Evolutionary conservation across 2,888 invertebrate genomes (phyloP).

Genomic region (Halocaridina rubra): DNA sequence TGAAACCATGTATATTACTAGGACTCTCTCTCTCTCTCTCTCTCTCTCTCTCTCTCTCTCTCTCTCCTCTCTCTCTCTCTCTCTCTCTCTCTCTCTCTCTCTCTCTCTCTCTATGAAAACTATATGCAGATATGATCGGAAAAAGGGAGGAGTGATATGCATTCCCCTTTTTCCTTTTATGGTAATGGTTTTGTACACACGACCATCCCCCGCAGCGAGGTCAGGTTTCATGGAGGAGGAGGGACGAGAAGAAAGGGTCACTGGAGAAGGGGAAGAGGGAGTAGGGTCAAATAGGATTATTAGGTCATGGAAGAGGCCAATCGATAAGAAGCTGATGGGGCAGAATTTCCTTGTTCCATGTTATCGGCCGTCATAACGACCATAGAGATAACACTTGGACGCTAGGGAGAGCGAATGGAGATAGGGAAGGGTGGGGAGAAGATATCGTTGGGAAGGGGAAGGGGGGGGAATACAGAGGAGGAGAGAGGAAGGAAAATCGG

Average conservation of each 20-base stretch:
- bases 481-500: neutral
- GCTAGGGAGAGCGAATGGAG: neutral
- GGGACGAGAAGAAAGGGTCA: too few relatives aligned
- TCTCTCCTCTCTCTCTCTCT: neutral
- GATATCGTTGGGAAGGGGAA: neutral
- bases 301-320: neutral
- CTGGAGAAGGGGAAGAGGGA: too few relatives aligned
- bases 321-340: neutral
- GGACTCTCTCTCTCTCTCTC: neutral
- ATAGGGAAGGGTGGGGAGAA: neutral
- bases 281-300: neutral
- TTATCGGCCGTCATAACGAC: neutral
- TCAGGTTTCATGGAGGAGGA: neutral
- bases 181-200: neutral
- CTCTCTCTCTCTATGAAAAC: neutral
- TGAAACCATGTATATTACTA: too few relatives aligned
- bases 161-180: neutral
- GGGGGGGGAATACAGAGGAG: neutral
- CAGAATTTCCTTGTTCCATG: neutral
- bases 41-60: neutral
- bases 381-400: too few relatives aligned
- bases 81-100: neutral
- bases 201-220: neutral
- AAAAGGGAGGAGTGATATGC: neutral
- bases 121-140: neutral